Evolutionary conservation across 2,888 invertebrate genomes (phyloP), one percentile per base, ranked within the genome.

Genomic region (Epistrophe eligans): DNA sequence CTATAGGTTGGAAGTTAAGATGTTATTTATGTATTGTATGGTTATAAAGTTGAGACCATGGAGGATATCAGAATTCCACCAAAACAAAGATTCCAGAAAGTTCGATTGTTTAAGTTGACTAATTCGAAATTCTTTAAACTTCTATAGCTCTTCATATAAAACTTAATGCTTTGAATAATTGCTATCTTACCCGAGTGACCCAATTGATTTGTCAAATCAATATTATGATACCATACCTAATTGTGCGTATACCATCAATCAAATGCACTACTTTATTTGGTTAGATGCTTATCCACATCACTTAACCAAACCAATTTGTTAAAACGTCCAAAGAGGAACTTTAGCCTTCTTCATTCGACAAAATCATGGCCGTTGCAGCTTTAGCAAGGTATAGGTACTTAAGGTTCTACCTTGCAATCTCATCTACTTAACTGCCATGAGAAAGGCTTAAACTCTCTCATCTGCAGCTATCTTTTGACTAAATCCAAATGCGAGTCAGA

Each of bases 371-470:
- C 19, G 24, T 38, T 38, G n/a, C 10, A 38, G 62, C 24, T 24
- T 7, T 15, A 19, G 7, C 38, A 19, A 48, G 15, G 35, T 74
- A 19, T 52, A 52, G 58, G 66, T 32, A 19, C 58, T 38, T 70
- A 38, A 66, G 62, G 79, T 70, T 50, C 67, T 67, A 19, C 11
- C 13, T 50, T 48, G 24, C 52, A 64, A 84, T 79, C 77, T 77
- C 45, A 72, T 55, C 70, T 55, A 57, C 57, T 73, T 76, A 64
- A 40, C 45, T 66, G 48, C 76, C 87, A 87, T 87, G 83, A 87
- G 87, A 83, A 87, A 76, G 83, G 72, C 83, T 76, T 83, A 83
- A 87, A 87, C 83, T 83, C 83, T 73, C n/a, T 24, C 82, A 81
- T 81, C 81, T 55, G 17, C 43, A 67, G 77, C 77, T 77, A 82